Evolutionary conservation across 2,888 invertebrate species (phyloP), one percentile per base, ranked within the genome.

Genomic region (Amiota communis): DNA sequence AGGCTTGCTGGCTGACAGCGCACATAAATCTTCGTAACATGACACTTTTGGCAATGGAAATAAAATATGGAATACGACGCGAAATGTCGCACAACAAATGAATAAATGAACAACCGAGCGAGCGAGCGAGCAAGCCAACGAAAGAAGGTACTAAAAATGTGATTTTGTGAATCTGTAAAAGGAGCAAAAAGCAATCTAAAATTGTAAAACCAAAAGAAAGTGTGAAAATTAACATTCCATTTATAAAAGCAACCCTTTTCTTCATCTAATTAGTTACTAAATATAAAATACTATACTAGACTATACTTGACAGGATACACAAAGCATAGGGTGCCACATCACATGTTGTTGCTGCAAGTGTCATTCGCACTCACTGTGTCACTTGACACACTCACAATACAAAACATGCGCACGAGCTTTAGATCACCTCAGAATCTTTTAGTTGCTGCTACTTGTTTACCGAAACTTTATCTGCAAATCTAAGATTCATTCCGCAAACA

Each of bases 41-140:
- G 88, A 89, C 88, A 89, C 88, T 88, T 89, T 88, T 88, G 89
- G 88, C 88, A 89, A 88, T 88, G 87, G 83, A 86, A 86, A 87
- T 88, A 88, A 89, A 87, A 88, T 89, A 88, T 88, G 88, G 86
- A 81, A 85, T 84, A 81, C 82, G 79, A 76, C 79, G 82, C 81
- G 85, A 86, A 86, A 86, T 87, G 88, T 87, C 86, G 87, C 86
- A 86, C 53, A 68, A 46, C 82, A 83, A 78, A 78, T 74, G 73
- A 67, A 36, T 36, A 6, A 65, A 76, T 77, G 74, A 74, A 76
- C 75, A 76, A 70, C 73, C 79, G 23, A 76, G 71, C 74, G 69
- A 76, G 64, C 75, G 47, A 64, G 36, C 36, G 15, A 15, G 20
- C 46, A 15, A 13, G n/a, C 64, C 36, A 46, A 64, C 83, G 82